Evolutionary conservation across 2,888 invertebrate species (phyloP).

Genomic region (Metacarcinus magister): DNA sequence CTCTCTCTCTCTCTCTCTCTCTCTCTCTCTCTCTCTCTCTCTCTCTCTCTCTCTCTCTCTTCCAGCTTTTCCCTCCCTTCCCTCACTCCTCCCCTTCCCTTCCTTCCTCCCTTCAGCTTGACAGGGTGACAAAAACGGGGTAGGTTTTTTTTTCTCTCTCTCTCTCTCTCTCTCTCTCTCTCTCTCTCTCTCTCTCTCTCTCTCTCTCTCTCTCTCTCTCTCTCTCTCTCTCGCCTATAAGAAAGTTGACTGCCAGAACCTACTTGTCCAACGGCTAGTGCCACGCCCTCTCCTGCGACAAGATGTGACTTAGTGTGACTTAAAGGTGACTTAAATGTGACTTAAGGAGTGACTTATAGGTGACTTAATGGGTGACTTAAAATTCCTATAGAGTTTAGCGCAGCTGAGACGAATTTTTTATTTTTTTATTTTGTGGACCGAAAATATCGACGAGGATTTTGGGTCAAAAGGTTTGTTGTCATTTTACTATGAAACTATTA

Average conservation of each 20-base stretch:
- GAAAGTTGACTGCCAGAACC: background rate
- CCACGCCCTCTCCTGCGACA: background rate
- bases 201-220: background rate
- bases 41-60: background rate
- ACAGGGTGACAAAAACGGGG: background rate
- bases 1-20: conserved; percentile 21
- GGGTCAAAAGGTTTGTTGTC: no score
- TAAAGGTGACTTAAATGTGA: background rate
- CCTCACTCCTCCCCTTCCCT: background rate
- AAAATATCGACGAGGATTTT: no score
- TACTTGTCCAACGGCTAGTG: background rate
- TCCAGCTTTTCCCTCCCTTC: background rate
- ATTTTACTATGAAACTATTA: no score
- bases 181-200: conserved; percentile 11
- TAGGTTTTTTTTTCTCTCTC: background rate
- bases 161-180: background rate
- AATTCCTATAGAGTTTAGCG: no score
- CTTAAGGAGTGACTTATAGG: background rate
- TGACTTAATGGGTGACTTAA: conserved; percentile 12
- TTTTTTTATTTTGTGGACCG: no score
- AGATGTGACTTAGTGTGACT: background rate
- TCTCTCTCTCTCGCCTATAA: background rate
- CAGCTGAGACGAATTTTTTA: no score
- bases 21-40: conserved; percentile 21
- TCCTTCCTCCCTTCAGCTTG: background rate